A percentile compares a stretch with the other conserved stretches of the same genome.
phyloP scores from a whole-genome alignment of 1,140 invertebrate genomes.

The Ctenoplectra terminalis region DNA sequence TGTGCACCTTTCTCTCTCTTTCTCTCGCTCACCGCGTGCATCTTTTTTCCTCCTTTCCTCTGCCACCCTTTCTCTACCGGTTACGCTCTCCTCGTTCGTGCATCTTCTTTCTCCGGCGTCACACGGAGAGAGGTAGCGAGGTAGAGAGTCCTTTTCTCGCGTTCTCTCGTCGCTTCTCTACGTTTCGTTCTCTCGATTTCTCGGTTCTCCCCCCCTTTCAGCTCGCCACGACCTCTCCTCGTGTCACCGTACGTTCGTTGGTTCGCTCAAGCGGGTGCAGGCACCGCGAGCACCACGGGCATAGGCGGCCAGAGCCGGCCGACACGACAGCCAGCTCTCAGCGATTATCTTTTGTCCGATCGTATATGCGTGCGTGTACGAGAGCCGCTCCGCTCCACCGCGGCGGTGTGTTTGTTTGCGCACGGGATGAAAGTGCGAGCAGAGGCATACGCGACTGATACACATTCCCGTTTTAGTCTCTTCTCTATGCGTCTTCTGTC shows the following conservation, averaged over 20 bases:
- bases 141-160: not conserved
- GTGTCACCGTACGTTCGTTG: conserved; percentile 5
- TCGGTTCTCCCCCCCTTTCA: not conserved
- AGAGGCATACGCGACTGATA: not conserved
- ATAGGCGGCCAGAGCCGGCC: conserved; percentile 40
- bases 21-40: conserved; percentile 32
- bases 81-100: conserved; percentile 31
- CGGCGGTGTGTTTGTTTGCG: conserved; percentile 16
- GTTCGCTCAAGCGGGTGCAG: no score
- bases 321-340: conserved; percentile 31
- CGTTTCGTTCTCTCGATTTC: not conserved
- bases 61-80: conserved; percentile 28
- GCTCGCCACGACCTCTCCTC: not conserved
- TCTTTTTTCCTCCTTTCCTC: not conserved
- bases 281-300: conserved; percentile 9
- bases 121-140: not conserved
- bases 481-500: not conserved
- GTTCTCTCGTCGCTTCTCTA: no score
- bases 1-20: conserved; percentile 35
- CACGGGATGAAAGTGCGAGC: conserved; percentile 11
- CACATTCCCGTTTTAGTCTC: conserved; percentile 1
- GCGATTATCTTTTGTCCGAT: conserved; percentile 73
- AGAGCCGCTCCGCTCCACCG: not conserved
- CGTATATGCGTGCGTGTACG: conserved; percentile 42
- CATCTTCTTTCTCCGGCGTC: conserved; percentile 15